Base-by-base conservation (phyloP, 2,797 vertebrate genomes). In the Ara ararauna region DNA sequence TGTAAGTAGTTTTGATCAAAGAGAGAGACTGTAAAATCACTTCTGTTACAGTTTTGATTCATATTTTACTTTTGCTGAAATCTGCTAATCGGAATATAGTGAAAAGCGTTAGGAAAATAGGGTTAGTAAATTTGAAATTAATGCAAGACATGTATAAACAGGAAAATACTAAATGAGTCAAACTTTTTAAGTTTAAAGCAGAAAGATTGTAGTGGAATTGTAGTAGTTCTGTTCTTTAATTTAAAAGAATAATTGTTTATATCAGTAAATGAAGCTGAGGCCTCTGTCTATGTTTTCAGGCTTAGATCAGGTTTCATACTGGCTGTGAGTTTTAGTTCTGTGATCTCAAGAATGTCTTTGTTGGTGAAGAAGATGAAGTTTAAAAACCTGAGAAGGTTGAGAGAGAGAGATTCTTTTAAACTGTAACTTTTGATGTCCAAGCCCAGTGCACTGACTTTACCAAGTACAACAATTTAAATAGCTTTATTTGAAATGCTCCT, bases 371-470 rank as follows among this genome's bases (percentile, higher is more conserved):
- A 92, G 90, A 72, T 94, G 95, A 94, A 96, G 95, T 96, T 96
- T 94, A 92, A 96, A 96, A 97, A 97, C 86, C 89, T 89, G 94
- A 94, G 87, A 92, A 81, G 88, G 75, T 4, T 96, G 86, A 47
- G 76, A 92, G 87, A 89, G 86, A 68, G 67, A 95, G 36, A 83
- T 85, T 95, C 93, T 97, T 97, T 96, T 95, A 96, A 97, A 91
- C 77, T 90, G 53, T 94, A 94, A 96, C 95, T 97, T 98, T 97
- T 97, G 96, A 97, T 98, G 97, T 97, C 92, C 93, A 96, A 94
- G 94, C 85, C 85, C 89, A 96, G 44, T 83, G 80, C 65, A n/a
- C 86, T 87, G 94, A 87, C 96, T 96, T 94, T 94, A 96, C 88
- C 88, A 68, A 83, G 80, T 90, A 91, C 72, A 96, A 87, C 85